These are phyloP conservation scores for Drosophila falleni DNA, from an alignment of 2,888 invertebrate species.

Conservation along the genomic window DNA sequence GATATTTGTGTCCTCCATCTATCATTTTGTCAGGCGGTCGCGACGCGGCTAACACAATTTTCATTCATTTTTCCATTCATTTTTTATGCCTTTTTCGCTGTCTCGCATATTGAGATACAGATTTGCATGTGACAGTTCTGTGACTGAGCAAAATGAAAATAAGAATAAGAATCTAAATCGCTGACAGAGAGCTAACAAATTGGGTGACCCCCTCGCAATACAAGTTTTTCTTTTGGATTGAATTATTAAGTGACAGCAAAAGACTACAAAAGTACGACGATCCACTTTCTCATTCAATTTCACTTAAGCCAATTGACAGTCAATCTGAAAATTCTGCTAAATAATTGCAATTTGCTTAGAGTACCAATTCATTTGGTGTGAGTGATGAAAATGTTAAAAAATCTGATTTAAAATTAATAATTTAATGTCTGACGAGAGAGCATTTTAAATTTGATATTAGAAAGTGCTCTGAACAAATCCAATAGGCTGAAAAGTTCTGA, in stretches of 20 bases:
- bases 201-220: conserved; percentile 14
- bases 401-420: conserved; percentile 65
- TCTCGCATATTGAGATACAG: conserved; percentile 50
- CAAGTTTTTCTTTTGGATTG: conserved; percentile 41
- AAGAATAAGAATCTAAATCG: conserved; percentile 40
- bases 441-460: not conserved
- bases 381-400: conserved; percentile 45
- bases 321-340: conserved; percentile 25
- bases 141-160: conserved; percentile 25
- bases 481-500: not conserved
- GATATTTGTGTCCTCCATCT: conserved; percentile 45
- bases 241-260: conserved; percentile 71
- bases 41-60: conserved; percentile 64
- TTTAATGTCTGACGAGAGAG: conserved; percentile 1
- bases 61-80: conserved; percentile 51
- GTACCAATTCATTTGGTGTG: not conserved
- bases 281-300: conserved; percentile 33
- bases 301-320: conserved; percentile 53
- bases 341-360: conserved; percentile 41
- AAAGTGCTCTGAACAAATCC: not conserved
- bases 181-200: conserved; percentile 36
- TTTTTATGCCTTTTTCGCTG: conserved; percentile 23
- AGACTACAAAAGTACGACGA: conserved; percentile 25
- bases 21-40: conserved; percentile 69
- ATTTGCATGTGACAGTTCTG: conserved; percentile 65